Evolutionary conservation across 2,797 vertebrate genomes (phyloP).

Genomic region (Tamandua tetradactyla): DNA sequence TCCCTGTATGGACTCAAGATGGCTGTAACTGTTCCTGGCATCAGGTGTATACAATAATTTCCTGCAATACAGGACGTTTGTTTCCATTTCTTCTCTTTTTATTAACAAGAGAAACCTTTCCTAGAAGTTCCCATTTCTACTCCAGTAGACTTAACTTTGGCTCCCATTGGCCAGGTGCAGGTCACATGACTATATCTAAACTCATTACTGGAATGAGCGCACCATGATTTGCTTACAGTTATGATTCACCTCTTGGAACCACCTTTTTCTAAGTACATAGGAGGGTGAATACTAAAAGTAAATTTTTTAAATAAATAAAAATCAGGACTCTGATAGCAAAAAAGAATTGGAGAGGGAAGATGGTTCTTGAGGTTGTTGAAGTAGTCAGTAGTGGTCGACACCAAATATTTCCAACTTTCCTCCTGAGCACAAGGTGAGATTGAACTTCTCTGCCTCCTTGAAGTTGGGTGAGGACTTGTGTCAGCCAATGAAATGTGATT

Average conservation of each 20-base stretch:
- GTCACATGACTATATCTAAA: neutral
- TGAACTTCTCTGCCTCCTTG: neutral
- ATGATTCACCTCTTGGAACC: neutral
- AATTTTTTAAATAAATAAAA: neutral
- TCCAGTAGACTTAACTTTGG: neutral
- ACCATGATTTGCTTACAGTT: neutral
- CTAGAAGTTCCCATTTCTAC: neutral
- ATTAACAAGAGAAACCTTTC: neutral
- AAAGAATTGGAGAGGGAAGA: neutral
- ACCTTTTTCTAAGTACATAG: neutral
- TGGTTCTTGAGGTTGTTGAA: neutral
- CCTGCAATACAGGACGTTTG: neutral
- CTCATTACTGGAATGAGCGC: neutral
- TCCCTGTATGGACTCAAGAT: neutral
- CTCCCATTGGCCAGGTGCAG: neutral
- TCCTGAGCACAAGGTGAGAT: neutral
- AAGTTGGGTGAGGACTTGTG: neutral
- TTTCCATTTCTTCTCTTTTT: neutral
- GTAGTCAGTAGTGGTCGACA: neutral
- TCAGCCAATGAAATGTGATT: neutral
- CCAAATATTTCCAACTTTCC: neutral
- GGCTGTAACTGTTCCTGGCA: neutral
- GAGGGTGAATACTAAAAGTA: neutral
- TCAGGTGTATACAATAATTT: slow-evolving; percentile 13
- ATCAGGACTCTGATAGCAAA: neutral